These are phyloP conservation scores for Choreutis nemorana DNA, from an alignment of 2,888 invertebrate species.

Conservation along the genomic window DNA sequence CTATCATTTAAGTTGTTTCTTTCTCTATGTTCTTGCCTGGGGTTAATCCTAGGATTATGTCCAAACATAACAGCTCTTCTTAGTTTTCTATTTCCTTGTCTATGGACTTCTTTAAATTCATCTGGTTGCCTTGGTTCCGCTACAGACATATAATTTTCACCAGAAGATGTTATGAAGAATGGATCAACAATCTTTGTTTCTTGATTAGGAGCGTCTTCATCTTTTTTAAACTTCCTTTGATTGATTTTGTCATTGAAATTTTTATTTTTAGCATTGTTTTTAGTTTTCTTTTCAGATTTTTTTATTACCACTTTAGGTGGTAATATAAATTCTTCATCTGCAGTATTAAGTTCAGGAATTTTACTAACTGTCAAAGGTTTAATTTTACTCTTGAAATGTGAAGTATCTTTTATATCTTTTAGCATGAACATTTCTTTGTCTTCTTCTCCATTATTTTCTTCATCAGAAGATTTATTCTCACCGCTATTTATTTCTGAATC, in stretches of 20 bases:
- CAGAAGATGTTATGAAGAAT: slow-evolving; percentile 51
- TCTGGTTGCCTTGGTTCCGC: slow-evolving; percentile 51
- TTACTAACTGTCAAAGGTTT: no score
- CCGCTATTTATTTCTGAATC: background rate
- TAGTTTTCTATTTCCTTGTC: slow-evolving; percentile 44
- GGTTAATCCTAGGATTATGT: slow-evolving; percentile 35
- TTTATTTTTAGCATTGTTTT: slow-evolving; percentile 38
- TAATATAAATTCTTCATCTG: no score
- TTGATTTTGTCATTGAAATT: slow-evolving; percentile 43
- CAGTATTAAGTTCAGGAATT: no score
- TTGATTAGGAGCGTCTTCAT: slow-evolving; percentile 15
- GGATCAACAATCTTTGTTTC: slow-evolving; percentile 43
- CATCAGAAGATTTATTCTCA: slow-evolving; percentile 2
- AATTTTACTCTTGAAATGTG: no score
- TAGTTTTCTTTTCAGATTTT: slow-evolving; percentile 25
- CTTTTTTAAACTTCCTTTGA: slow-evolving; percentile 37
- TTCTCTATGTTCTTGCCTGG: slow-evolving; percentile 17
- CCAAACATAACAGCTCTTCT: slow-evolving; percentile 58
- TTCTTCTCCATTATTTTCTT: slow-evolving; percentile 6
- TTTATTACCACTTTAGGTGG: no score
- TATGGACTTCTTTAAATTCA: slow-evolving; percentile 48
- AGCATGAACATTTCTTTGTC: slow-evolving; percentile 6
- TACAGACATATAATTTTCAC: slow-evolving; percentile 51
- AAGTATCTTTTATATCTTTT: slow-evolving; percentile 6
- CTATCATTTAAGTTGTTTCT: slow-evolving; percentile 14